Evolutionary conservation across 2,113 vertebrate species (phyloP).

Genomic region (Oreotragus oreotragus): DNA sequence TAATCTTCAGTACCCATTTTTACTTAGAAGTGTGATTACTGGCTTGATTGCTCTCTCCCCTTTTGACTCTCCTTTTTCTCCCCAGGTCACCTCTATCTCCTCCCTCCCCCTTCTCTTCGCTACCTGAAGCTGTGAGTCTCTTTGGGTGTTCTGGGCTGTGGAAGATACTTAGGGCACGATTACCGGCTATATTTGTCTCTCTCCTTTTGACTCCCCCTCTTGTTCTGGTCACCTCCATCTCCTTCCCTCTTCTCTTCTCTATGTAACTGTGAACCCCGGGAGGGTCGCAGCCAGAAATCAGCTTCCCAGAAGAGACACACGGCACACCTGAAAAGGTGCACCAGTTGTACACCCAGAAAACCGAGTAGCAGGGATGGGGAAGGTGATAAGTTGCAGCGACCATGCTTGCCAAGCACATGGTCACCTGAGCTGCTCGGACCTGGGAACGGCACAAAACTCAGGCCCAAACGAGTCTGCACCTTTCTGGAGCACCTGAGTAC

Average conservation of each 20-base stretch:
- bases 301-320: too few relatives aligned
- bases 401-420: too few relatives aligned
- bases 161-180: neutral
- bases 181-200: neutral
- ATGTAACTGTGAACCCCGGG: neutral
- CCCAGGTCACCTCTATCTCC: neutral
- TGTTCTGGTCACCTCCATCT: neutral
- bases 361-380: rapidly evolving
- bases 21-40: neutral
- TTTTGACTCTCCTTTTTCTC: neutral
- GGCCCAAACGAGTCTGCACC: too few relatives aligned
- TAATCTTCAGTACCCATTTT: neutral
- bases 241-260: neutral
- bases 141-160: neutral
- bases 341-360: too few relatives aligned
- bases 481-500: too few relatives aligned
- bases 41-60: neutral
- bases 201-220: neutral
- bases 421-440: too few relatives aligned
- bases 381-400: too few relatives aligned
- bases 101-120: neutral
- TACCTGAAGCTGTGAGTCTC: neutral
- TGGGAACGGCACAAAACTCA: too few relatives aligned
- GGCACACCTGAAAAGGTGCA: too few relatives aligned
- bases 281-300: too few relatives aligned